A percentile compares a stretch with the other conserved stretches of the same genome.
phyloP scores from a whole-genome alignment of 2,797 vertebrate genomes.

The Acanthiza pusilla region DNA sequence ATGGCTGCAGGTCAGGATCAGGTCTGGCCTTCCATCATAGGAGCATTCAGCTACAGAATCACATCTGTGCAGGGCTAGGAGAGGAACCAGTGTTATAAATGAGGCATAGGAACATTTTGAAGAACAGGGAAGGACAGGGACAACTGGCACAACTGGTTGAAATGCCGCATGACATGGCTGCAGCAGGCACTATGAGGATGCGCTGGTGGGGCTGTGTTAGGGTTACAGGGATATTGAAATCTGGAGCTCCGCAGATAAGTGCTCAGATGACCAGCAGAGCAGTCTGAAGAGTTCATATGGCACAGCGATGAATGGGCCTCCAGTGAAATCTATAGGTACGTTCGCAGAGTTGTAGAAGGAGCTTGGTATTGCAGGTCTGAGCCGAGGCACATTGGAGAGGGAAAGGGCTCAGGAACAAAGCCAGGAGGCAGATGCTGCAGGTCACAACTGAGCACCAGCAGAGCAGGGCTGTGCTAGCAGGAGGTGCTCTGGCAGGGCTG shows the following conservation, averaged over 20 bases:
- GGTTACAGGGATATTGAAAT: background rate
- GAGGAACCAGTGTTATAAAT: background rate
- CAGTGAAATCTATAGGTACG: background rate
- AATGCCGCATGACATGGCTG: constrained; percentile 17
- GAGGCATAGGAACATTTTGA: background rate
- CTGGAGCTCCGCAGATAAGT: rapidly evolving
- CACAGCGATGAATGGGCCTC: background rate
- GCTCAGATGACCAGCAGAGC: background rate
- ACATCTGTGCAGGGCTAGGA: background rate
- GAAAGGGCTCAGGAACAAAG: background rate
- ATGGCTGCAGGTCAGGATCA: background rate
- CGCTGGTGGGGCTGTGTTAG: background rate
- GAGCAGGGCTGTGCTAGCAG: background rate
- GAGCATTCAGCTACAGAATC: background rate
- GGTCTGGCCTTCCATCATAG: background rate
- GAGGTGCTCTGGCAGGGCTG: background rate
- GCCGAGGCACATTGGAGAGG: rapidly evolving
- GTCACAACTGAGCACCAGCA: background rate
- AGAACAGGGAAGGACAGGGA: background rate
- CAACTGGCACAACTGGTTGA: background rate
- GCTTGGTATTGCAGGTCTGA: background rate
- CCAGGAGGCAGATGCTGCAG: background rate
- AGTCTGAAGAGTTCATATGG: background rate
- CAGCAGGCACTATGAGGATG: background rate
- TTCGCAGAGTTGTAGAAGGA: background rate